These are phyloP conservation scores for Leucoraja erinaceus DNA, from an alignment of 2,113 vertebrate species.

Conservation along the genomic window DNA sequence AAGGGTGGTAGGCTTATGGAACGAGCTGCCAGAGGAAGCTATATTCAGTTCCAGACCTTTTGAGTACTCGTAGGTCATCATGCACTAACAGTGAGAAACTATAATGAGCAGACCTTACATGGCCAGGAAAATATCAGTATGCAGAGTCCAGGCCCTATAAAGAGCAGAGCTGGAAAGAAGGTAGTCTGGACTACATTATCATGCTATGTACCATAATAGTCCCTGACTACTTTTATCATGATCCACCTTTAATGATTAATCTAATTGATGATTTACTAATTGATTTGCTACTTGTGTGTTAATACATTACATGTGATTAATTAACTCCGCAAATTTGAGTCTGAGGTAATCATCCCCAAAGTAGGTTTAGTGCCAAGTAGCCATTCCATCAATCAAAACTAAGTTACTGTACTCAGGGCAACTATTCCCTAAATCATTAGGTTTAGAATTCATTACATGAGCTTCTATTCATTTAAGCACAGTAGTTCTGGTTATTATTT, in stretches of 20 bases:
- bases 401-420: not conserved
- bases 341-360: not conserved
- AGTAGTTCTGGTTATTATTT: not conserved
- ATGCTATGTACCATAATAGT: not conserved
- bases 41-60: not conserved
- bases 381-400: not conserved
- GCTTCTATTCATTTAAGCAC: not conserved
- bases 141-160: not conserved
- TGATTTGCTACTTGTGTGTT: not conserved
- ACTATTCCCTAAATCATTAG: not conserved
- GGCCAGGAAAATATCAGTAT: not conserved
- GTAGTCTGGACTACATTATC: too few relatives aligned
- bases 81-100: not conserved
- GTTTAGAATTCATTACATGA: not conserved
- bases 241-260: not conserved
- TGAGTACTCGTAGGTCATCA: not conserved
- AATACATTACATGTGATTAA: not conserved
- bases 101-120: not conserved
- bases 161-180: not conserved
- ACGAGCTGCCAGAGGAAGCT: not conserved
- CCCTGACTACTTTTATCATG: not conserved
- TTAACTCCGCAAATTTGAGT: not conserved
- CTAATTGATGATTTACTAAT: not conserved
- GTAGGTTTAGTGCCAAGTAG: not conserved
- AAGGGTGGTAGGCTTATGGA: too few relatives aligned